A percentile compares a stretch with the other conserved stretches of the same genome.
These are phyloP conservation scores for Cyclargus thomasi DNA, from an alignment of 1,140 invertebrate genomes.

Conservation along the genomic window DNA sequence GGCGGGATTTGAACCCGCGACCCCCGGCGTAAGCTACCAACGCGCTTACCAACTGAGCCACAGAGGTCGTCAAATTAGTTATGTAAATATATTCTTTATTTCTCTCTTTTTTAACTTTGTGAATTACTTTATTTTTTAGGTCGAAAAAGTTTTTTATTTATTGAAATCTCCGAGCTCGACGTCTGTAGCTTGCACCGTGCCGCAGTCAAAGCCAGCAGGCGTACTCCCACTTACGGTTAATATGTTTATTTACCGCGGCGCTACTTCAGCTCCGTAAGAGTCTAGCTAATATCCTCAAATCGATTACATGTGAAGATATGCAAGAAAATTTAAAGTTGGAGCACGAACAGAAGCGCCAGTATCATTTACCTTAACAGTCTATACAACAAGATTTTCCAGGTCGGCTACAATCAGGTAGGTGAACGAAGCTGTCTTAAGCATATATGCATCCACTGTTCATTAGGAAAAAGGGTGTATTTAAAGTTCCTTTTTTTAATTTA, in stretches of 20 bases:
- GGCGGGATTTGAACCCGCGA: too few relatives aligned
- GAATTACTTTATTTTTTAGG: neutral
- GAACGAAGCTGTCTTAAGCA: too few relatives aligned
- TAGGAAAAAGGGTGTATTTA: too few relatives aligned
- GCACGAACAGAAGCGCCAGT: neutral
- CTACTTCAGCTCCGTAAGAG: slow-evolving; percentile 18
- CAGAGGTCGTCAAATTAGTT: too few relatives aligned
- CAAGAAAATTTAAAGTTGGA: neutral
- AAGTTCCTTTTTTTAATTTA: too few relatives aligned
- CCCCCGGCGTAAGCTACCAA: too few relatives aligned
- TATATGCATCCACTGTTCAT: too few relatives aligned
- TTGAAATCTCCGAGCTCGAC: slow-evolving; percentile 15
- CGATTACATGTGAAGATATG: neutral
- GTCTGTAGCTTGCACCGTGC: slow-evolving; percentile 27
- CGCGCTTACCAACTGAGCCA: too few relatives aligned
- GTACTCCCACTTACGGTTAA: slow-evolving; percentile 54
- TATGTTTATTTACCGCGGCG: slow-evolving; percentile 54
- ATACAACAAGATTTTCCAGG: too few relatives aligned
- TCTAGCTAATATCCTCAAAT: slow-evolving; percentile 13
- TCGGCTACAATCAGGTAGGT: too few relatives aligned
- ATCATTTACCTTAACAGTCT: too few relatives aligned
- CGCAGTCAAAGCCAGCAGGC: slow-evolving; percentile 37
- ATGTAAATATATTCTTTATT: too few relatives aligned
- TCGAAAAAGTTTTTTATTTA: neutral
- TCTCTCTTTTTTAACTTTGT: neutral